Evolutionary conservation across 2,888 invertebrate species (phyloP).

Genomic region (Oxyscelio sp.): DNA sequence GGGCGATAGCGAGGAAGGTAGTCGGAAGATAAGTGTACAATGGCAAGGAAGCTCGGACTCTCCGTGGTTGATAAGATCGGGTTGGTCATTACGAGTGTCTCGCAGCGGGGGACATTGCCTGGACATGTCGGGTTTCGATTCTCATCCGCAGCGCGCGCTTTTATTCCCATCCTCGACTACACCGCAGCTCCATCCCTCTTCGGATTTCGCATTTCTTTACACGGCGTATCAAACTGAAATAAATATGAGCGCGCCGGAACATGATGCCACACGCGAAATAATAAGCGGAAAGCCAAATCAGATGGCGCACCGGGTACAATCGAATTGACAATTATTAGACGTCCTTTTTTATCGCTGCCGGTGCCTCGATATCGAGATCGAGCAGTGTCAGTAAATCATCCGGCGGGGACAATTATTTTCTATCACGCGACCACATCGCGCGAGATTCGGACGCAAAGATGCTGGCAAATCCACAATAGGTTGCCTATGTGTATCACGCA

Average conservation of each 20-base stretch:
- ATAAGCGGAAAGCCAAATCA: slow-evolving; percentile 40
- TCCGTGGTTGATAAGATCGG: slow-evolving; percentile 84
- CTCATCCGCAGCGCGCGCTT: slow-evolving; percentile 79
- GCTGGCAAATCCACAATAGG: slow-evolving; percentile 48
- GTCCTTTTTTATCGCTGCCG: slow-evolving; percentile 40
- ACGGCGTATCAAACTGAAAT: slow-evolving; percentile 63
- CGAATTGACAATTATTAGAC: slow-evolving; percentile 32
- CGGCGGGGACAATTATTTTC: slow-evolving; percentile 58
- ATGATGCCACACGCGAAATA: slow-evolving; percentile 49
- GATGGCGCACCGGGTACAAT: slow-evolving; percentile 30
- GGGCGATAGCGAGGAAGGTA: slow-evolving; percentile 76
- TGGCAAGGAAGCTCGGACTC: slow-evolving; percentile 79
- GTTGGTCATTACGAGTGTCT: slow-evolving; percentile 86
- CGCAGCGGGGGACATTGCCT: slow-evolving; percentile 84
- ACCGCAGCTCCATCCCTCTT: slow-evolving; percentile 33
- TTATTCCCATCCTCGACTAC: slow-evolving; percentile 61
- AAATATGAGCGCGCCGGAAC: slow-evolving; percentile 53
- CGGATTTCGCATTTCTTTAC: slow-evolving; percentile 49
- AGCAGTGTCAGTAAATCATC: slow-evolving; percentile 61
- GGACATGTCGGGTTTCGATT: slow-evolving; percentile 85
- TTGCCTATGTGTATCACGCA: background rate
- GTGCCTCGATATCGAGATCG: background rate
- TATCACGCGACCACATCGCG: slow-evolving; percentile 47
- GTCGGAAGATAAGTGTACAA: slow-evolving; percentile 83
- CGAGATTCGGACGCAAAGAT: slow-evolving; percentile 35